phyloP scores from a whole-genome alignment of 2,888 invertebrate species.

The Drosophila limbata region DNA sequence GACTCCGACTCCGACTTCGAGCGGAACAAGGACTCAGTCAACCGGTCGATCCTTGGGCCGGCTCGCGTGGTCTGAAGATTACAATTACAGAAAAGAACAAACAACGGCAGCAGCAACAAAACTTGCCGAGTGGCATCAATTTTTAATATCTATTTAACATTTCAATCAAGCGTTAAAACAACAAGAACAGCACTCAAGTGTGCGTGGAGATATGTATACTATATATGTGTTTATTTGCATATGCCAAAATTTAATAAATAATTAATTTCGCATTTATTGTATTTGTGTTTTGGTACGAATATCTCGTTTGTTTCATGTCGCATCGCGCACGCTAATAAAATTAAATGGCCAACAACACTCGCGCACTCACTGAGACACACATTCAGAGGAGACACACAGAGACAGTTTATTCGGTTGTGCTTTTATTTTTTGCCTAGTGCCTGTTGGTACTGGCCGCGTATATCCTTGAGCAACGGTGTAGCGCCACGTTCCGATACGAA shows the following conservation, averaged over 20 bases:
- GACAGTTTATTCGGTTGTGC: slow-evolving; percentile 51
- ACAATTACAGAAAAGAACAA: slow-evolving; percentile 31
- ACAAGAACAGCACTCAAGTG: slow-evolving; percentile 8
- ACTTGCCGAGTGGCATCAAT: slow-evolving; percentile 52
- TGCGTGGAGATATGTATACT: background rate
- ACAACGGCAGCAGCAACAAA: slow-evolving; percentile 3
- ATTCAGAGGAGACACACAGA: slow-evolving; percentile 10
- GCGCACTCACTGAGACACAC: slow-evolving; percentile 35
- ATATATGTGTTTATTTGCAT: slow-evolving; percentile 21
- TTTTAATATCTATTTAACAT: slow-evolving; percentile 71
- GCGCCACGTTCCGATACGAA: slow-evolving; percentile 85
- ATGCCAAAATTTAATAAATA: slow-evolving; percentile 64
- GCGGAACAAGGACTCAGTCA: slow-evolving; percentile 49
- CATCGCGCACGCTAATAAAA: slow-evolving; percentile 65
- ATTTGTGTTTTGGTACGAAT: slow-evolving; percentile 32
- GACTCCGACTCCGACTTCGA: slow-evolving; percentile 57
- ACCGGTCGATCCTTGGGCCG: slow-evolving; percentile 29
- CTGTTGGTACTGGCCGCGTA: slow-evolving; percentile 65
- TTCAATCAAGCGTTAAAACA: slow-evolving; percentile 65
- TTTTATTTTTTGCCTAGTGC: slow-evolving; percentile 21
- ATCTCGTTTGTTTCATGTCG: slow-evolving; percentile 39
- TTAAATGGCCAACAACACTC: slow-evolving; percentile 55
- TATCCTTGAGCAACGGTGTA: slow-evolving; percentile 83
- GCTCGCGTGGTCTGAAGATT: slow-evolving; percentile 36
- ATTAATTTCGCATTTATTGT: slow-evolving; percentile 78